Conservation (phyloP, 2,888 invertebrate species). For the Elgonia sp. region DNA sequence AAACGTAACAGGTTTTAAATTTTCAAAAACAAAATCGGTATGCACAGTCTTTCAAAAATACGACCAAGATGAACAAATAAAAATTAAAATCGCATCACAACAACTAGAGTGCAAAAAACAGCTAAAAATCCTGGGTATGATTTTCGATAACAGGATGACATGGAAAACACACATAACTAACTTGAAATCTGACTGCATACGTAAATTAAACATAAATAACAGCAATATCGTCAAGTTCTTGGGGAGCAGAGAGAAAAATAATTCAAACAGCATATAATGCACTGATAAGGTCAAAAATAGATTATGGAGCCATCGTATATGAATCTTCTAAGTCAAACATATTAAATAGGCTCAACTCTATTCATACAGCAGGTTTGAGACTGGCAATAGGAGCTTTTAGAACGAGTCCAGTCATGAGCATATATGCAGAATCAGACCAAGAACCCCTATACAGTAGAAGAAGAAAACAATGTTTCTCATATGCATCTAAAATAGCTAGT, state of each 20-base stretch:
- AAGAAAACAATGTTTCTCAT: no score
- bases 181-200: not conserved
- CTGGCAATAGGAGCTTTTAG: not conserved
- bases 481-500: no score
- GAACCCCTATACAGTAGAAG: no score
- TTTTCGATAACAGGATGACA: constrained; percentile 57
- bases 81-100: not conserved
- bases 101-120: constrained; percentile 14
- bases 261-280: not conserved
- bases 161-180: constrained; percentile 57
- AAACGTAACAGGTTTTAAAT: constrained; percentile 31
- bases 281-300: not conserved
- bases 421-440: no score
- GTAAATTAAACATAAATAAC: not conserved
- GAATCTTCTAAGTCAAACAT: not conserved
- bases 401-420: no score
- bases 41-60: constrained; percentile 31
- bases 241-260: not conserved
- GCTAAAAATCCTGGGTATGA: constrained; percentile 67
- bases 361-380: not conserved
- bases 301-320: not conserved
- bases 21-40: constrained; percentile 41
- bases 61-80: not conserved
- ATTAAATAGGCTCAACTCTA: not conserved
- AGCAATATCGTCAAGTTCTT: not conserved